Evolutionary conservation across 2,888 invertebrate species (phyloP).

Genomic region (Pristionchus mayeri): DNA sequence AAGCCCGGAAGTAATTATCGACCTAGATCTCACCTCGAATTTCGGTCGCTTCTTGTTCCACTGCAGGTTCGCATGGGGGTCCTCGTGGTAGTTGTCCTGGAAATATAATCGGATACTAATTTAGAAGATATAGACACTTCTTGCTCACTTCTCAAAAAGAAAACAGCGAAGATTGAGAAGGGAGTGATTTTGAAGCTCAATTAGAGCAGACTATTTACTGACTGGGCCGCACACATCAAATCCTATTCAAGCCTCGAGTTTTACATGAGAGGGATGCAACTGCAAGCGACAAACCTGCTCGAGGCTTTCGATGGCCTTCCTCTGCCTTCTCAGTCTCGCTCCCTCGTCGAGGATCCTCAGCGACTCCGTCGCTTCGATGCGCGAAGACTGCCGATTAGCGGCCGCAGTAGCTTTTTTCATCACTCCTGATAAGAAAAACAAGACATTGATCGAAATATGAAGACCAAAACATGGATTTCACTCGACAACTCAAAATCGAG

Average conservation of each 20-base stretch:
- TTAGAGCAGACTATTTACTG: too few species aligned
- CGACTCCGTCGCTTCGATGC: conserved; percentile 44
- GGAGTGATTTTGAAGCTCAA: too few species aligned
- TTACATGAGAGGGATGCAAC: too few species aligned
- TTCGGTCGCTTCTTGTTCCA: conserved; percentile 50
- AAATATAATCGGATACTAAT: background rate
- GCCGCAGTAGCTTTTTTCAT: background rate
- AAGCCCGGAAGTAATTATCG: background rate
- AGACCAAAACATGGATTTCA: too few species aligned
- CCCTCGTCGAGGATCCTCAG: conserved; percentile 43
- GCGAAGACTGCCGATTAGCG: conserved; percentile 31
- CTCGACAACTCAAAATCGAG: too few species aligned
- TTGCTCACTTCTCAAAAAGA: background rate
- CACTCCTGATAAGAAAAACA: background rate
- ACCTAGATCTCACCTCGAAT: conserved; percentile 20
- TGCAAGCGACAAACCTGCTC: conserved; percentile 29
- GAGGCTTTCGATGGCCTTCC: conserved; percentile 23
- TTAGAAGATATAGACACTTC: background rate
- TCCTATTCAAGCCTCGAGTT: too few species aligned
- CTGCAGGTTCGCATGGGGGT: conserved; percentile 45
- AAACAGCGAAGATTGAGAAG: too few species aligned
- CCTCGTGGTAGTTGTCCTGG: conserved; percentile 48
- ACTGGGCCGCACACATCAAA: too few species aligned
- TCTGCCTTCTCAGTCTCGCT: conserved; percentile 30
- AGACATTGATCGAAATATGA: too few species aligned